Base-by-base conservation (phyloP, 2,797 vertebrate species). In the Scyliorhinus canicula region DNA sequence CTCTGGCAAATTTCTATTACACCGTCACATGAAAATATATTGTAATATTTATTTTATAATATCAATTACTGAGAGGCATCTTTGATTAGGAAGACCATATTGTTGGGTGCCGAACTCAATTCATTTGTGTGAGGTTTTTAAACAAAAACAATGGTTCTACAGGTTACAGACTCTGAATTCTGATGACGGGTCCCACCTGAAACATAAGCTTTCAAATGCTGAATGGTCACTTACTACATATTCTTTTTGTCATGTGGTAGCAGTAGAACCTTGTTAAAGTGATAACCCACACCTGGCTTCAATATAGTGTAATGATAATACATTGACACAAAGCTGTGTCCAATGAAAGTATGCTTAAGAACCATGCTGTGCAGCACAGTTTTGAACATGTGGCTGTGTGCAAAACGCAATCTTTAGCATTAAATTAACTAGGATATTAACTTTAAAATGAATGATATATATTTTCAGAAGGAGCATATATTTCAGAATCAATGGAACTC, bases 381-480 rank as follows among this genome's bases (percentile, higher is more conserved):
- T 35, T 91, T 3, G 19, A 91, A 91, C 40, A 91, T 91, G 55
- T 60, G 52, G 55, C 35, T 60, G 52, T n/a, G 88, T 91, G 57
- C 88, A 91, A 44, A 91, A 91, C 44, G 57, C 57, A 65, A 63
- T 44, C 57, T 40, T 57, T 63, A 63, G 11, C 88, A 63, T 63
- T 91, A 91, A 63, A 91, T 40, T 91, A 40, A 65, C 35, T 63
- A 40, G 88, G 88, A 91, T 91, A 63, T 91, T 91, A 63, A 63
- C n/a, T 91, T 91, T 28, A 91, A 40, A 91, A 91, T 91, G 57
- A 91, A 63, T 63, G n/a, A 26, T 63, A 90, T 60, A 40, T 91
- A 63, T 91, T 63, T 91, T 91, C n/a, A 40, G n/a, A n/a, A 63
- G 19, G 57, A 65, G 57, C 88, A 91, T 63, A 26, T 91, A 63